Base-by-base conservation (phyloP, 2,113 vertebrate species). In the Bujurquina vittata region DNA sequence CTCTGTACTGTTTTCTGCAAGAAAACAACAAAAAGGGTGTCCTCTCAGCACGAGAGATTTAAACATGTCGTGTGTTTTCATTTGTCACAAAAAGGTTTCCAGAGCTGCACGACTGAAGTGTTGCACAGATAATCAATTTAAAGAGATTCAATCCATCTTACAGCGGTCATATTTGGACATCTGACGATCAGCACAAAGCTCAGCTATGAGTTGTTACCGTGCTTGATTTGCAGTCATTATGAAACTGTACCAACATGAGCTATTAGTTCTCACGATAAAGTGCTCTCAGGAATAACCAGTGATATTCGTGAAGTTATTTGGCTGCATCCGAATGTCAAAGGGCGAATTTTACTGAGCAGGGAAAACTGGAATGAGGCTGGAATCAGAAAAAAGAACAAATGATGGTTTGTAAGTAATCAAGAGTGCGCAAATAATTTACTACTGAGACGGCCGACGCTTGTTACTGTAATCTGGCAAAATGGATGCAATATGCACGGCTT, bases 1-100 rank as follows among this genome's bases (percentile, higher is more conserved):
- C 0, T 91, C 89, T 4, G 97, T 96, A 23, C 88, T 94, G 87
- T 98, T 98, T 83, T 90, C 98, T 99, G 94, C 35, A 95, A 94
- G 54, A 82, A 90, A 35, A 82, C 14, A 33, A 85, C 3, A 76
- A 37, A 75, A 9, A 23, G 8, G 2, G 72, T n/a, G 23, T 31
- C 5, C 15, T n/a, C 4, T 76, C 8, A 56, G 37, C 22, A 55
- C 1, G 18, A 31, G 4, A 31, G 0, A 57, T 75, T 14, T 18
- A 77, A 54, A 7, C 12, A 22, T 20, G 20, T 14, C 7, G 35
- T 1, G 10, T 0, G 8, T 67, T 67, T 67, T 46, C 9, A 0
- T 33, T 9, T 15, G n/a, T 49, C 15, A 49, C 46, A 14, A 26
- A 67, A 54, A 49, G 1, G 0, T 20, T 49, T 69, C 23, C 23